Evolutionary conservation across 2,888 invertebrate species (phyloP), one percentile per base, ranked within the genome.

Genomic region (Yponomeuta plumbellus): DNA sequence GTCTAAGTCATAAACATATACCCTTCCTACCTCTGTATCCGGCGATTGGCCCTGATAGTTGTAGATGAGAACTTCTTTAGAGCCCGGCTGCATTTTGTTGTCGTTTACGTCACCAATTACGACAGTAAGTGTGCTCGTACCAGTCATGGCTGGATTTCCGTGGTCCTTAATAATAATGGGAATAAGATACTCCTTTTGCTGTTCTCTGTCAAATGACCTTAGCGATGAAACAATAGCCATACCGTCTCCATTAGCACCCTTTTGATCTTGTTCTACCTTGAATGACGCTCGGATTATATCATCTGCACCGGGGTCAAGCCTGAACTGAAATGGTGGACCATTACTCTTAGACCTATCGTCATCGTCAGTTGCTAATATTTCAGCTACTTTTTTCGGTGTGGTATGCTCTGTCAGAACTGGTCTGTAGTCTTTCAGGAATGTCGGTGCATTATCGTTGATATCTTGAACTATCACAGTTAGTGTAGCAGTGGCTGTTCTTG

Each of bases 21-120:
- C 99, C 70, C 97, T 93, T 52, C 99, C 99, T 70, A 99, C 96
- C 83, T 96, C 96, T 0, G 97, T 97, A 74, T 96, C 97, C 34
- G 96, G 97, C 67, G 97, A 95, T 85, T 96, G 96, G 17, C 97
- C 96, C 93, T 97, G 94, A 75, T 99, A 99, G 86, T 98, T 99
- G 87, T 99, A 99, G 2, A 99, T 98, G 80, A 98, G 96, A 77
- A 99, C 98, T 72, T 98, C 96, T 92, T 99, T 99, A 5, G 97
- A 96, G 1, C 99, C 99, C 0, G 99, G 97, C 80, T 97, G 97
- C 97, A 99, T 99, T 89, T 98, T 97, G 86, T 99, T 99, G 83
- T 99, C 99, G 84, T 99, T 99, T 23, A 97, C 96, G 86, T 99
- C 99, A 23, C 99, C 99, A 75, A 99, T 99, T 65, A 98, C 97